Conservation (phyloP, 2,888 invertebrate genomes). For the Gerosis bhagava region DNA sequence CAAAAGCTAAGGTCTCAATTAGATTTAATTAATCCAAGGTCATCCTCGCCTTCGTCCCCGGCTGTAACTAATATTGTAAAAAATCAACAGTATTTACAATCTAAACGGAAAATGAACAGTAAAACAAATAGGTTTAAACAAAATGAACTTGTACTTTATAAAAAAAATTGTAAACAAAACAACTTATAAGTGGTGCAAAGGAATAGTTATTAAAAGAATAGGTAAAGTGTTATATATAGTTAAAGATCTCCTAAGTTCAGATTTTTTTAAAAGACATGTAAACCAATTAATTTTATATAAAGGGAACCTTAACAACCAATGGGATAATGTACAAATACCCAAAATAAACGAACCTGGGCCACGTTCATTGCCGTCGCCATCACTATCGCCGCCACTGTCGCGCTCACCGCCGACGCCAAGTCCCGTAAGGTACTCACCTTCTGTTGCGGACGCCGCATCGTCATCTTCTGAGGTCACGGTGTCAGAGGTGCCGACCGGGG, state of each 20-base stretch:
- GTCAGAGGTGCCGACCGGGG: no score
- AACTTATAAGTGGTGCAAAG: background rate
- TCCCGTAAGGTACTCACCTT: no score
- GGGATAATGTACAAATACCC: no score
- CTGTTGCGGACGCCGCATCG: no score
- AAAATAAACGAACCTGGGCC: no score
- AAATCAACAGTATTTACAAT: background rate
- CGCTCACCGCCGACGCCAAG: no score
- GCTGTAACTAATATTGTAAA: background rate
- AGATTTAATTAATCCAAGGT: slow-evolving; percentile 26
- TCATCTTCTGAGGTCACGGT: no score
- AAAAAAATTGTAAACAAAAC: background rate
- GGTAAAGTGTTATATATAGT: slow-evolving; percentile 2
- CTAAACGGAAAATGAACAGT: background rate
- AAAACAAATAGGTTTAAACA: background rate
- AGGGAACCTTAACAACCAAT: background rate
- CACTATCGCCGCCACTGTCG: no score
- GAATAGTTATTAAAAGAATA: no score
- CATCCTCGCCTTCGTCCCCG: background rate
- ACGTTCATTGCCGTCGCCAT: no score
- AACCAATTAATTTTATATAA: slow-evolving; percentile 3
- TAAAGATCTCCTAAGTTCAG: background rate
- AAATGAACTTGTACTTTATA: no score
- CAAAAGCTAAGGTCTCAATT: slow-evolving; percentile 27
- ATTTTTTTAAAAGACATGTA: background rate